Conservation (phyloP, 1,140 invertebrate species). For the Drosophila mayri region DNA sequence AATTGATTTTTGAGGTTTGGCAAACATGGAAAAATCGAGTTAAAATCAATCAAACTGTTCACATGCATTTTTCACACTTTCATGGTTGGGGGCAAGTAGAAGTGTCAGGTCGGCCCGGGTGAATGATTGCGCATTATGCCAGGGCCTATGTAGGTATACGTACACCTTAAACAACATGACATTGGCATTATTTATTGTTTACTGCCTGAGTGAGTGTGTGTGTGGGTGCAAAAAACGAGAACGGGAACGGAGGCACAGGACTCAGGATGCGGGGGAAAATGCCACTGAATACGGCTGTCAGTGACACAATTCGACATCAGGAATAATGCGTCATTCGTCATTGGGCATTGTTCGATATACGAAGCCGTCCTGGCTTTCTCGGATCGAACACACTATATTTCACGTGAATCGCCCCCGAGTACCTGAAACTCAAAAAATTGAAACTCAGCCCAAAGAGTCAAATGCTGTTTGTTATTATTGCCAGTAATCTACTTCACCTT, state of each 20-base stretch:
- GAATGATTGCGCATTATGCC: slow-evolving; percentile 71
- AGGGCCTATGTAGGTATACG: slow-evolving; percentile 22
- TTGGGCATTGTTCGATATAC: slow-evolving; percentile 67
- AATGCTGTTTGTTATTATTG: slow-evolving; percentile 72
- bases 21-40: slow-evolving; percentile 18
- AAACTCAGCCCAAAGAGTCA: slow-evolving; percentile 59
- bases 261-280: slow-evolving; percentile 21
- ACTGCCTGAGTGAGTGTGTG: slow-evolving; percentile 21
- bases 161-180: slow-evolving; percentile 62
- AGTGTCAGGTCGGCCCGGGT: slow-evolving; percentile 18
- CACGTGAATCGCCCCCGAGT: slow-evolving; percentile 48
- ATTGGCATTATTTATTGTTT: slow-evolving; percentile 78
- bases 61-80: slow-evolving; percentile 54
- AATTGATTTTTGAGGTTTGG: slow-evolving; percentile 39
- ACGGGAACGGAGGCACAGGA: neutral
- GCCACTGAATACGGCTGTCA: slow-evolving; percentile 66
- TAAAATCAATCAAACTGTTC: slow-evolving; percentile 68
- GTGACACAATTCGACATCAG: slow-evolving; percentile 65
- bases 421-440: slow-evolving; percentile 25
- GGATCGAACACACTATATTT: slow-evolving; percentile 53
- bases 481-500: slow-evolving; percentile 48
- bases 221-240: slow-evolving; percentile 55
- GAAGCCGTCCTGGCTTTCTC: slow-evolving; percentile 22
- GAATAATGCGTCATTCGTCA: slow-evolving; percentile 76
- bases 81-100: slow-evolving; percentile 20